Conservation (phyloP, 2,113 vertebrate genomes). For the Ascaphus truei region DNA sequence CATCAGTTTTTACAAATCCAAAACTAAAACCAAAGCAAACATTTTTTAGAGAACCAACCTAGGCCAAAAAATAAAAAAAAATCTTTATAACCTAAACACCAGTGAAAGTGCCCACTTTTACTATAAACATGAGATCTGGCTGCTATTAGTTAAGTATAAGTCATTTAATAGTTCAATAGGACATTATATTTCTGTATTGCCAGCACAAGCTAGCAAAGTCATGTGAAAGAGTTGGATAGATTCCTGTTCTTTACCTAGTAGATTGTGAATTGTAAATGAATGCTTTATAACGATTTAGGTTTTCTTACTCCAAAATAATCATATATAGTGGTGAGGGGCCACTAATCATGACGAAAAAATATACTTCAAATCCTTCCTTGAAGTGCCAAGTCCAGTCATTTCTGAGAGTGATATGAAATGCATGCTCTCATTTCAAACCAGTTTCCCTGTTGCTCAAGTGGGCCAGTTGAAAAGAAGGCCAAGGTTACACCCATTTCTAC, state of each 20-base stretch:
- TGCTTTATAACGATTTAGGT: conserved; percentile 67
- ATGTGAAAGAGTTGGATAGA: conserved; percentile 53
- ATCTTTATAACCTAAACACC: too few relatives aligned
- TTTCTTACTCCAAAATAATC: conserved; percentile 71
- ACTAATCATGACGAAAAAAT: conserved; percentile 74
- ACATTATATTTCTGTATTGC: conserved; percentile 56
- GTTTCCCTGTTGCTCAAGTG: conserved; percentile 72
- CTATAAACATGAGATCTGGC: too few relatives aligned
- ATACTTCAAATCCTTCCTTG: conserved; percentile 70
- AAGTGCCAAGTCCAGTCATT: conserved; percentile 75
- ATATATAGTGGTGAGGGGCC: conserved; percentile 60
- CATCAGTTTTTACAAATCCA: too few relatives aligned
- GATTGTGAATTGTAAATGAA: conserved; percentile 64
- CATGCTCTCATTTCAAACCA: conserved; percentile 70
- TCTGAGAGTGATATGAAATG: conserved; percentile 73
- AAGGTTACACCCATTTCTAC: conserved; percentile 70
- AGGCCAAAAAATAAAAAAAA: too few relatives aligned
- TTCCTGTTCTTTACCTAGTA: conserved; percentile 62
- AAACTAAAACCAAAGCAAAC: too few relatives aligned
- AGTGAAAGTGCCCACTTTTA: too few relatives aligned
- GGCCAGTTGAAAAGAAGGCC: conserved; percentile 68
- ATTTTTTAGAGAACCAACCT: too few relatives aligned
- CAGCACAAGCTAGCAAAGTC: conserved; percentile 50
- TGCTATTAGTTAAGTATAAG: too few relatives aligned
- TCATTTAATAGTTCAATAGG: too few relatives aligned